Evolutionary conservation across 2,888 invertebrate genomes (phyloP).

Genomic region (Leptarthrus brevirostris): DNA sequence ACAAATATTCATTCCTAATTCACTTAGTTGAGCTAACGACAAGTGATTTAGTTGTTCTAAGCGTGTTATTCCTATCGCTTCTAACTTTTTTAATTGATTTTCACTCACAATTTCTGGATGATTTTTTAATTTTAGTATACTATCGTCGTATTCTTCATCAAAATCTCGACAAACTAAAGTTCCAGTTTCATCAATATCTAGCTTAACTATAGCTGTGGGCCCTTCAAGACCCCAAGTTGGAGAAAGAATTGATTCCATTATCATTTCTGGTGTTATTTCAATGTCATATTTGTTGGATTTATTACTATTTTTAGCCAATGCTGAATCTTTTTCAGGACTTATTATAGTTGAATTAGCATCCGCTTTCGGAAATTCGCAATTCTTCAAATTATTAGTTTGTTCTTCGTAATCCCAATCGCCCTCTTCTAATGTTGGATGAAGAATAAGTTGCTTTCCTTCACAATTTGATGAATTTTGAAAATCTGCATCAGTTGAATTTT

Average conservation of each 20-base stretch:
- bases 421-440: too few relatives aligned
- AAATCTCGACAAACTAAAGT: not conserved
- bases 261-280: not conserved
- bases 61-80: conserved; percentile 32
- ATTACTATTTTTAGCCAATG: too few relatives aligned
- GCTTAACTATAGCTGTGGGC: not conserved
- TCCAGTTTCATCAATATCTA: not conserved
- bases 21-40: conserved; percentile 48
- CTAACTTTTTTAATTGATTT: conserved; percentile 23
- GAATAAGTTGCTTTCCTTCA: too few relatives aligned
- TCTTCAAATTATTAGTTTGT: too few relatives aligned
- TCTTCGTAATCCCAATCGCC: too few relatives aligned
- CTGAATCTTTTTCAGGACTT: too few relatives aligned
- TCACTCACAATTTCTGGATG: conserved; percentile 29
- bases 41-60: conserved; percentile 35
- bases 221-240: not conserved
- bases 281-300: not conserved
- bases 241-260: not conserved
- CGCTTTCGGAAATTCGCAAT: too few relatives aligned
- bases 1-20: conserved; percentile 42
- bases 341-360: too few relatives aligned
- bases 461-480: too few relatives aligned
- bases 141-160: not conserved
- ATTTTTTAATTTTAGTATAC: not conserved
- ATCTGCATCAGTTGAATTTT: too few relatives aligned